A percentile compares a stretch with the other conserved stretches of the same genome.
Evolutionary conservation across 2,888 invertebrate species (phyloP).

Genomic region (Melipona bicolor): DNA sequence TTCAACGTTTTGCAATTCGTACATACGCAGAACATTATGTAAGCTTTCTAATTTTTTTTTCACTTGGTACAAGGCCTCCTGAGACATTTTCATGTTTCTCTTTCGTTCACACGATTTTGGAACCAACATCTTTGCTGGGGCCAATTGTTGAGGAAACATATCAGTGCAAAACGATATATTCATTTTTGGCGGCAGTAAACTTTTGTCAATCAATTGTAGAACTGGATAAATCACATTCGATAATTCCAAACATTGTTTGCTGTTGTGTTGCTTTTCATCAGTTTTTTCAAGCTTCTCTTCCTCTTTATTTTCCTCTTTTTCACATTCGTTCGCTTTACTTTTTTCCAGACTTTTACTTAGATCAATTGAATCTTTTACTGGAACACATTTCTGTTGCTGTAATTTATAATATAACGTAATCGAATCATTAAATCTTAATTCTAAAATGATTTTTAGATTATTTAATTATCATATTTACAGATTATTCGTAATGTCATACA

Average conservation of each 20-base stretch:
- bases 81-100: slow-evolving; percentile 39
- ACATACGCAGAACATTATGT: slow-evolving; percentile 70
- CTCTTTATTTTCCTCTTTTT: background rate
- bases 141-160: slow-evolving; percentile 32
- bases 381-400: slow-evolving; percentile 9
- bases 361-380: background rate
- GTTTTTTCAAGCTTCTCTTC: background rate
- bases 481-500: background rate
- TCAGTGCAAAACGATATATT: slow-evolving; percentile 53
- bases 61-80: slow-evolving; percentile 69
- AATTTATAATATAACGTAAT: background rate
- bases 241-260: slow-evolving; percentile 10
- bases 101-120: background rate
- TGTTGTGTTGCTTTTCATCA: background rate
- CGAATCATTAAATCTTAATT: too few relatives aligned
- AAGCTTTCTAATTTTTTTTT: slow-evolving; percentile 72
- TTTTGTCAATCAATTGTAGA: slow-evolving; percentile 20
- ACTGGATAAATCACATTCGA: slow-evolving; percentile 27
- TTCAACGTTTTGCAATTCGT: slow-evolving; percentile 47
- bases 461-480: too few relatives aligned
- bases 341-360: background rate
- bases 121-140: slow-evolving; percentile 10
- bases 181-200: slow-evolving; percentile 45
- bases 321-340: background rate
- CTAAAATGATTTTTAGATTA: too few relatives aligned